Base-by-base conservation (phyloP, 1,140 invertebrate species). In the Panagrolaimus sp. region DNA sequence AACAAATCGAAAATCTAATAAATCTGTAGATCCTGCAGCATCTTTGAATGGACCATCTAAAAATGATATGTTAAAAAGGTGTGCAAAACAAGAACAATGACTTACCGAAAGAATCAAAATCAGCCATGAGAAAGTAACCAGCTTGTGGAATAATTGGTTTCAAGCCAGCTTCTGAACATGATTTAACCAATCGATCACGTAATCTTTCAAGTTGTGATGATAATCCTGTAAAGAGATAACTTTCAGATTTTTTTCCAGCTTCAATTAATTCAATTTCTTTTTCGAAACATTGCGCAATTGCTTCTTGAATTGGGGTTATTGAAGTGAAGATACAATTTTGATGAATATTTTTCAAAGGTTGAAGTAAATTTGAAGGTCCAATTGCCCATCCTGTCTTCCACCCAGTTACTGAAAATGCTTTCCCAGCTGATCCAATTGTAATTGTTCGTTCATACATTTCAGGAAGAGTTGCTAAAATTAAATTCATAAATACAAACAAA, bases 401-500 rank as follows among this genome's bases (percentile, higher is more conserved):
- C 3, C 96, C 96, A 6, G 96, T 98, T 5, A 94, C 92, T 75
- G 91, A 94, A 84, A 98, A 98, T 0, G 93, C 94, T 87, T 98
- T 98, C 0, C 96, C 96, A 0, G 94, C 94, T 62, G 93, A 96
- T 0, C 96, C 94, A 78, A 98, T 90, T 0, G 96, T 97, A 24
- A 99, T 90, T 0, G 96, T 98, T 66, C 95, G 87, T 70, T 98
- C 93, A 90, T 92, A 98, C 96, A 99, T 98, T 6, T 87, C 93
- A 15, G 95, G 93, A 10, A 98, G 83, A 0, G 91, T 90, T n/a
- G 91, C 93, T 91, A 62, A 66, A 80, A 79, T 47, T 32, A 71
- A 65, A 26, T 4, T 45, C 65, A 52, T 46, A 21, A 21, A 28
- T 58, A 26, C 14, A 21, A 10, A 58, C 4, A n/a, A n/a, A 58